phyloP scores from a whole-genome alignment of 64 coral and sea anemone genomes.

The Cladopsammia gracilis region DNA sequence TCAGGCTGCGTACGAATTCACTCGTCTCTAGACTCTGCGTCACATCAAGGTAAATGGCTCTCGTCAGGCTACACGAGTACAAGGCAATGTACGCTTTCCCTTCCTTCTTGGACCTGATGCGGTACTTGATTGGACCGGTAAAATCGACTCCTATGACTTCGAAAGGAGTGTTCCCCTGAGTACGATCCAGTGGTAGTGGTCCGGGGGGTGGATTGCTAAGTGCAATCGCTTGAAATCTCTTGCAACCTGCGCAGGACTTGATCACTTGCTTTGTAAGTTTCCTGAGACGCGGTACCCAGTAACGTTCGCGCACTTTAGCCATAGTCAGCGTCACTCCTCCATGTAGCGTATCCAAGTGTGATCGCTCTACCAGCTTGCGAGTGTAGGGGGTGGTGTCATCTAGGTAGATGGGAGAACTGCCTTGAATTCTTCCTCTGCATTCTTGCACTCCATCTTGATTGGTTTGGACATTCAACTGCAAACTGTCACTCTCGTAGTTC shows the following conservation, averaged over 20 bases:
- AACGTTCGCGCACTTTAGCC: not conserved
- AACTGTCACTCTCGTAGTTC: conserved; percentile 29
- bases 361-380: not conserved
- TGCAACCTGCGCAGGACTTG: conserved; percentile 20
- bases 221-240: conserved; percentile 25
- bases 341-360: conserved; percentile 36
- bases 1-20: conserved; percentile 59
- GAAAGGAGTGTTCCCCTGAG: conserved; percentile 36
- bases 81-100: not conserved
- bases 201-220: not conserved
- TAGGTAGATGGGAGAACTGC: not conserved
- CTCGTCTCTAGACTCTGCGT: conserved; percentile 8
- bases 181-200: conserved; percentile 9
- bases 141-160: conserved; percentile 69
- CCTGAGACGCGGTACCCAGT: conserved; percentile 48
- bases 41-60: not conserved
- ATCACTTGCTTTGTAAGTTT: conserved; percentile 43
- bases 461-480: conserved; percentile 10
- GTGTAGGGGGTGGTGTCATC: conserved; percentile 26
- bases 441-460: conserved; percentile 32
- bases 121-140: conserved; percentile 45
- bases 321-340: conserved; percentile 33
- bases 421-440: conserved; percentile 42
- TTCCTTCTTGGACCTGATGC: not conserved
- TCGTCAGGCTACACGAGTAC: not conserved